These are phyloP conservation scores for Actinopyga echinites DNA, from an alignment of 53 echinoderm and acorn worm species.

Conservation along the genomic window DNA sequence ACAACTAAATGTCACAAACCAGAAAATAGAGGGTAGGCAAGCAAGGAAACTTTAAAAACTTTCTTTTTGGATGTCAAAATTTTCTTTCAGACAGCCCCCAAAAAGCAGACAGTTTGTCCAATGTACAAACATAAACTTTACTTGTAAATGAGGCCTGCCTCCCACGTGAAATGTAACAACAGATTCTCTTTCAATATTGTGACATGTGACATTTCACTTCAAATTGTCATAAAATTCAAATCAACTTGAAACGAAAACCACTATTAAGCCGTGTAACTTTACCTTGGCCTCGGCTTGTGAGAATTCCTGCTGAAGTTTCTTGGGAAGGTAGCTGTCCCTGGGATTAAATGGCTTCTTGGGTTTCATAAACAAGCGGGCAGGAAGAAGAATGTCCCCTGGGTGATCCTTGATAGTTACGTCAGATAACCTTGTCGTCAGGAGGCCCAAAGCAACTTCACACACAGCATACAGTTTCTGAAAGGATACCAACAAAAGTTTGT, in stretches of 20 bases:
- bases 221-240: neutral
- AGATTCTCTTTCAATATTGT: too few relatives aligned
- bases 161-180: too few relatives aligned
- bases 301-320: constrained; percentile 89
- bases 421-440: constrained; percentile 77
- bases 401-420: constrained; percentile 87
- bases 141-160: too few relatives aligned
- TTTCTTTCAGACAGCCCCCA: too few relatives aligned
- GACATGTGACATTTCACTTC: too few relatives aligned
- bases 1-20: too few relatives aligned
- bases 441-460: constrained; percentile 86
- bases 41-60: too few relatives aligned
- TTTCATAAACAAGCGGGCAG: constrained; percentile 77
- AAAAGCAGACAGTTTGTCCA: too few relatives aligned
- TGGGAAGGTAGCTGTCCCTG: constrained; percentile 81
- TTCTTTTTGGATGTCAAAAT: too few relatives aligned
- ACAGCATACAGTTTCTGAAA: constrained; percentile 95
- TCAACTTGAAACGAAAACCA: neutral
- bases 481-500: neutral
- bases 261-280: neutral
- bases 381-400: constrained; percentile 82
- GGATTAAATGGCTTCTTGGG: constrained; percentile 68
- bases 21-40: too few relatives aligned
- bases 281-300: constrained; percentile 64
- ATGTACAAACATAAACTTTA: too few relatives aligned